Base-by-base conservation (phyloP, 2,113 vertebrate genomes). In the Carassius auratus region DNA sequence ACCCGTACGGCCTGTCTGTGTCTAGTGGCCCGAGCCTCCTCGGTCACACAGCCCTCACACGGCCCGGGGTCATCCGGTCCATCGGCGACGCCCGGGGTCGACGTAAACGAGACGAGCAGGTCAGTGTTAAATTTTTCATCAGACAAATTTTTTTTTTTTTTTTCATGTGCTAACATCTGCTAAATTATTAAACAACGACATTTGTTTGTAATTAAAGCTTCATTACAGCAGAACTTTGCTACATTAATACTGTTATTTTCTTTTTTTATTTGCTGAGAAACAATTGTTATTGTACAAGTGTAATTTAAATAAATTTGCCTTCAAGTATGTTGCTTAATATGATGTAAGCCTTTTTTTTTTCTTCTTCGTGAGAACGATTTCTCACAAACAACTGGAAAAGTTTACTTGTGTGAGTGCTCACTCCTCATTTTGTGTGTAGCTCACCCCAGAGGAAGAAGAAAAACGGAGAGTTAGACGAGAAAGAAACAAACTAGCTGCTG, bases 391-490 rank as follows among this genome's bases (percentile, higher is more conserved):
- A 74, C 42, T 75, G 38, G 13, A n/a, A 75, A 75, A 23, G 38
- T 57, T 45, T 48, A 75, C 83, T 17, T 76, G 23, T 52, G 52
- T 15, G n/a, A 75, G 33, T 61, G 57, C 77, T 83, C 80, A 68
- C 55, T 5, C 21, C 19, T 74, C n/a, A 5, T 76, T 45, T 76
- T 69, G 73, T 84, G 23, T 89, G 80, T 86, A 99, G 98, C 95
- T 99, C 87, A 97, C 96, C n/a, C 98, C 98, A 0, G 98, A 99
- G 89, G 98, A 99, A 93, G 98, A 99, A 88, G 98, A 99, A 94
- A 99, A 99, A 87, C 91, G 98, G 87, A 95, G 98, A 85, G 97
- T 99, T 92, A 95, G 98, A 89, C 96, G 98, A 86, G 98, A 99
- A 93, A 96, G 98, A 93, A 99, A 99, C 94, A 99, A 99, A 91